Evolutionary conservation across 1,140 invertebrate genomes (phyloP).

Genomic region (Meteorus sp.): DNA sequence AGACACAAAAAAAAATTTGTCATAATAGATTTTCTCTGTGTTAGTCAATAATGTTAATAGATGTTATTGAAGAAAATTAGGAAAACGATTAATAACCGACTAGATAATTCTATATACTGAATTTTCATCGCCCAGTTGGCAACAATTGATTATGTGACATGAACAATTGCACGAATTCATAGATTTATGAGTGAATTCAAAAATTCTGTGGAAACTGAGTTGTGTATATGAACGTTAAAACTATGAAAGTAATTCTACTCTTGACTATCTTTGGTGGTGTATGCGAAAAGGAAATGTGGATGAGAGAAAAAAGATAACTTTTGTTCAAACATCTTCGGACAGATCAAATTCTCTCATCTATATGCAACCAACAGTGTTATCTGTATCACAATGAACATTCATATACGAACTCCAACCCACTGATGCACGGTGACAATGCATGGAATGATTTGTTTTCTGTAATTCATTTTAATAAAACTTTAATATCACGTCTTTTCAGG

Average conservation of each 20-base stretch:
- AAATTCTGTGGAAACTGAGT: not conserved
- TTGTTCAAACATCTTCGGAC: no score
- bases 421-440: conserved; percentile 10
- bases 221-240: not conserved
- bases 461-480: no score
- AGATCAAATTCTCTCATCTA: no score
- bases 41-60: not conserved
- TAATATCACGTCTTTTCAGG: no score
- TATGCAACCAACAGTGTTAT: no score
- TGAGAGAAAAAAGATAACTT: not conserved
- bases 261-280: conserved; percentile 21
- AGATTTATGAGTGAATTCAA: not conserved
- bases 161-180: no score
- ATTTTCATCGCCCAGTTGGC: conserved; percentile 14
- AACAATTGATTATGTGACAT: conserved; percentile 1
- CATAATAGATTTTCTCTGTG: not conserved
- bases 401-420: not conserved
- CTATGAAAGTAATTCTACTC: not conserved
- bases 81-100: conserved; percentile 7
- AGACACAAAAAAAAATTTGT: not conserved
- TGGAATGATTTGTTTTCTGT: conserved; percentile 14
- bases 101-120: conserved; percentile 19
- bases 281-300: not conserved
- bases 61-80: not conserved
- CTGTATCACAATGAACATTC: no score